A percentile compares a stretch with the other conserved stretches of the same genome.
These are phyloP conservation scores for Tineola bisselliella DNA, from an alignment of 2,888 invertebrate species.

Conservation along the genomic window DNA sequence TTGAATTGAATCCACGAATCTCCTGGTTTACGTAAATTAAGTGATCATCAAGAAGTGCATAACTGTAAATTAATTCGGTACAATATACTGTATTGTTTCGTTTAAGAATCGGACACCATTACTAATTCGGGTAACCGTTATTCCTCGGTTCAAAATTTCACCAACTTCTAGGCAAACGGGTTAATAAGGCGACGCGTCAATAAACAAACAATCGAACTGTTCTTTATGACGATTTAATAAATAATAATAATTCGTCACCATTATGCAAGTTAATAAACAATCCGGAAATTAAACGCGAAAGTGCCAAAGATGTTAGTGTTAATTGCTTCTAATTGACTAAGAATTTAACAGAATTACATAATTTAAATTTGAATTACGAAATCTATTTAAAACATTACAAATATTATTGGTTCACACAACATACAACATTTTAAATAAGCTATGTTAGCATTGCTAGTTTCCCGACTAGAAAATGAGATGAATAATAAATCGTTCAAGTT, in stretches of 20 bases:
- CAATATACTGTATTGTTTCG: slow-evolving; percentile 6
- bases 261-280: background rate
- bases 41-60: background rate
- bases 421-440: background rate
- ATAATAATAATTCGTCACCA: background rate
- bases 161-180: slow-evolving; percentile 14
- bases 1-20: too few species aligned
- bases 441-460: slow-evolving; percentile 19
- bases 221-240: background rate
- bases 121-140: slow-evolving; percentile 11
- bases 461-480: slow-evolving; percentile 43
- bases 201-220: background rate
- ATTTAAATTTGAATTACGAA: background rate
- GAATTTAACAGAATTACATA: background rate
- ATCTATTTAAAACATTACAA: background rate
- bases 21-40: background rate
- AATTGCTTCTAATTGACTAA: background rate
- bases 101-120: background rate
- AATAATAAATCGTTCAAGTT: slow-evolving; percentile 17
- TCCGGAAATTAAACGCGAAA: background rate
- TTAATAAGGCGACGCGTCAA: slow-evolving; percentile 11
- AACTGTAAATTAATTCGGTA: background rate
- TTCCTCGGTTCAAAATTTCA: slow-evolving; percentile 4
- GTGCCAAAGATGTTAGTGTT: background rate
- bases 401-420: too few species aligned